A percentile compares a stretch with the other conserved stretches of the same genome.
Evolutionary conservation across 2,888 invertebrate species (phyloP).

Genomic region (Synergus laeviventris): DNA sequence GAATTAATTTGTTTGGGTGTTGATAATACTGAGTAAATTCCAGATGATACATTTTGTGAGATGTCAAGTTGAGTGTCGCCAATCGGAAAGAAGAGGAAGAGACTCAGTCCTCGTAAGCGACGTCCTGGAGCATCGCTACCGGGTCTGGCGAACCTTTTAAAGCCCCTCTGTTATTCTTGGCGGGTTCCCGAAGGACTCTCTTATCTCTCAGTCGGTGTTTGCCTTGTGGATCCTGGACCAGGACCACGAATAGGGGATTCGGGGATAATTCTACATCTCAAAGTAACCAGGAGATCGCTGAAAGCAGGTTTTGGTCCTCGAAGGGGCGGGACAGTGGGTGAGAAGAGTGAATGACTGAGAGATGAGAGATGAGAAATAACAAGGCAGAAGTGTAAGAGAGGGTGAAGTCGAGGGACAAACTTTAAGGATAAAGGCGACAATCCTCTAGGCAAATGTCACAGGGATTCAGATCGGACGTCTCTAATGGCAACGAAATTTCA

Average conservation of each 20-base stretch:
- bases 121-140: constrained; percentile 24
- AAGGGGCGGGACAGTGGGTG: constrained; percentile 5
- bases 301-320: constrained; percentile 39
- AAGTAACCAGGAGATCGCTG: constrained; percentile 47
- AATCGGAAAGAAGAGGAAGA: neutral
- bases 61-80: neutral
- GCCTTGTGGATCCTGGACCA: constrained; percentile 68
- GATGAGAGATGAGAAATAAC: constrained; percentile 53
- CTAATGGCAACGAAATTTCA: constrained; percentile 70
- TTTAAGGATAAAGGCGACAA: constrained; percentile 68
- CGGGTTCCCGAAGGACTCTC: constrained; percentile 66
- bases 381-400: constrained; percentile 49
- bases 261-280: constrained; percentile 48
- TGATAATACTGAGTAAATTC: neutral
- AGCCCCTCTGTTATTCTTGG: constrained; percentile 68
- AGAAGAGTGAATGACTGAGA: constrained; percentile 36
- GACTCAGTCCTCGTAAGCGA: neutral
- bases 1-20: neutral
- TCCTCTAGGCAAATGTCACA: constrained; percentile 71
- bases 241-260: constrained; percentile 47
- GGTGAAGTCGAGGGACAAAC: constrained; percentile 46
- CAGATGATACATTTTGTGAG: neutral
- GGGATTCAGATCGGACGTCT: constrained; percentile 69
- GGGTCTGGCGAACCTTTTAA: constrained; percentile 64
- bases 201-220: constrained; percentile 65